Conservation (phyloP, 2,113 vertebrate species). For the Sander vitreus region DNA sequence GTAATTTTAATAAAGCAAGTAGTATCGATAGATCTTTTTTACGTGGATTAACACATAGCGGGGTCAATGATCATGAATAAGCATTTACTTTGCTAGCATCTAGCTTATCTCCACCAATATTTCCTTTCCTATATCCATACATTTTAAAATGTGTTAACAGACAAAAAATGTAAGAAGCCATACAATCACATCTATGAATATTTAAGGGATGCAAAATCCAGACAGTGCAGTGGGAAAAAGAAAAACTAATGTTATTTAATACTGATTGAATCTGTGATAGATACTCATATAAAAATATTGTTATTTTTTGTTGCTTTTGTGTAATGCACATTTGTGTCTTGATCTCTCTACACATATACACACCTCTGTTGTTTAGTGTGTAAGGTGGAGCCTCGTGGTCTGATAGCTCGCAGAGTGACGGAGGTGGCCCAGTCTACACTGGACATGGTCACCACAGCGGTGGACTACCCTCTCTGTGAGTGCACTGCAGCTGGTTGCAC, state of each 20-base stretch:
- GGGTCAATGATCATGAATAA: neutral
- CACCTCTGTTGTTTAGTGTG: constrained; percentile 53
- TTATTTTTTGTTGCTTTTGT: neutral
- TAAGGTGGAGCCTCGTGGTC: constrained; percentile 78
- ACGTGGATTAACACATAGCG: neutral
- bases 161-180: neutral
- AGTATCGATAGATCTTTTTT: neutral
- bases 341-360: neutral
- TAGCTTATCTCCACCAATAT: no score
- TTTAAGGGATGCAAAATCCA: neutral
- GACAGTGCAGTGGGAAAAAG: neutral
- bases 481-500: constrained; percentile 1
- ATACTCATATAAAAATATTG: neutral
- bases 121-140: neutral
- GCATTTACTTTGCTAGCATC: neutral
- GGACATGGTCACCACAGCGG: constrained; percentile 83
- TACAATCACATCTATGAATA: no score
- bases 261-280: no score
- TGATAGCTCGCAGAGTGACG: constrained; percentile 86
- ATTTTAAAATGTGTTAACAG: neutral
- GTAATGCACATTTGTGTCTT: neutral
- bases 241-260: neutral
- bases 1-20: neutral
- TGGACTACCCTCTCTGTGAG: constrained; percentile 89
- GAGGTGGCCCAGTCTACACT: constrained; percentile 87